Conservation (phyloP, 37 sponge, comb jelly and placozoan species). For the Tethya wilhelma region DNA sequence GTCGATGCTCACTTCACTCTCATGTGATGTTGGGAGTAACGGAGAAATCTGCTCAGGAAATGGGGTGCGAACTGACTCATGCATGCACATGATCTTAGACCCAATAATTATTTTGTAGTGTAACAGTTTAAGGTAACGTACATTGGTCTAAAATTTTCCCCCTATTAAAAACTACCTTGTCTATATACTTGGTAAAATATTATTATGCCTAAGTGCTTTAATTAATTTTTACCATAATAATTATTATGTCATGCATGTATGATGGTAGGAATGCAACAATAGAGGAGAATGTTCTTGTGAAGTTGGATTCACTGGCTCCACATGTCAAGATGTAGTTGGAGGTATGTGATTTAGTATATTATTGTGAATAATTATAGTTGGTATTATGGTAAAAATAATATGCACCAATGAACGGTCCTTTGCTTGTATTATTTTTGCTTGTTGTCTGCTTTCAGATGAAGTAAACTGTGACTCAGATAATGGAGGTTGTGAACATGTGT, state of each 20-base stretch:
- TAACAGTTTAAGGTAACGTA: too few relatives aligned
- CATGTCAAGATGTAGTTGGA: constrained; percentile 4
- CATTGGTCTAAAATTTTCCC: too few relatives aligned
- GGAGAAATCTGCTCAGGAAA: constrained; percentile 63
- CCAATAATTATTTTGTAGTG: too few relatives aligned
- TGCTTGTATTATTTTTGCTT: too few relatives aligned
- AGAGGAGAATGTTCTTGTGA: constrained; percentile 53
- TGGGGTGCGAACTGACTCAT: constrained; percentile 36
- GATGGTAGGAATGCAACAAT: constrained; percentile 62
- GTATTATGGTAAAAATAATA: too few relatives aligned
- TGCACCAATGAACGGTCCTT: too few relatives aligned
- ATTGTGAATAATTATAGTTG: too few relatives aligned
- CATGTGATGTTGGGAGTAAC: constrained; percentile 49
- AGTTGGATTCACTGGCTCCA: constrained; percentile 55
- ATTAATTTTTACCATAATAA: too few relatives aligned
- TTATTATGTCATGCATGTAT: too few relatives aligned
- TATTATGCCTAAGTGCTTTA: too few relatives aligned
- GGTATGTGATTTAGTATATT: neutral
- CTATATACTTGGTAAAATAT: too few relatives aligned
- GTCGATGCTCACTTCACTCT: neutral
- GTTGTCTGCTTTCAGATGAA: neutral
- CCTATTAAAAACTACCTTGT: neutral
- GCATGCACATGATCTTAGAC: too few relatives aligned
- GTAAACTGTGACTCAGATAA: constrained; percentile 12
- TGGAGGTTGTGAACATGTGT: constrained; percentile 19